phyloP scores from a whole-genome alignment of 2,888 invertebrate genomes.

The Iselma pallidipennis region DNA sequence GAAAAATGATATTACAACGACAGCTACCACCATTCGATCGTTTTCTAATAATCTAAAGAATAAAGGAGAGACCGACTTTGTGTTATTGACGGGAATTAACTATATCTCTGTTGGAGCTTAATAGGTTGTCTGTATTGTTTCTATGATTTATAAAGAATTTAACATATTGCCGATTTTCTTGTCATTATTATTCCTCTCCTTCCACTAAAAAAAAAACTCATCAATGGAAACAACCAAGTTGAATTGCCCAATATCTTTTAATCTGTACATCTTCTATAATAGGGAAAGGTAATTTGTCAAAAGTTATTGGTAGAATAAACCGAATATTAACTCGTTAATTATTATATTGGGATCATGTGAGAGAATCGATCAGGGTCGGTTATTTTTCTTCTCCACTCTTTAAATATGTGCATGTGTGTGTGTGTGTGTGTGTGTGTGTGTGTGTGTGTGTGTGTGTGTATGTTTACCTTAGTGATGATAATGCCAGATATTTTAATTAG shows the following conservation, averaged over 20 bases:
- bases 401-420: too few species aligned
- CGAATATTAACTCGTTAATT: slow-evolving; percentile 25
- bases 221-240: too few species aligned
- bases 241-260: neutral
- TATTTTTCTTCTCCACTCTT: slow-evolving; percentile 14
- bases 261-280: slow-evolving; percentile 11
- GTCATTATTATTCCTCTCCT: neutral
- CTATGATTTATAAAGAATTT: neutral
- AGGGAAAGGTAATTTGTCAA: slow-evolving; percentile 20
- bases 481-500: slow-evolving; percentile 34
- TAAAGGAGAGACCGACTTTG: neutral
- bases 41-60: neutral
- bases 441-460: neutral
- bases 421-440: neutral
- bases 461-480: slow-evolving; percentile 25
- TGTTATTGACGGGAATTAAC: too few species aligned
- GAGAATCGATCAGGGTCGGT: slow-evolving; percentile 18
- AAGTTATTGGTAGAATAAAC: slow-evolving; percentile 15
- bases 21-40: slow-evolving; percentile 9
- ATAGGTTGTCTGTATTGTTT: neutral
- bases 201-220: neutral
- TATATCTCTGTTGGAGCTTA: neutral
- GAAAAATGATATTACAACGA: slow-evolving; percentile 20
- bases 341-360: slow-evolving; percentile 13
- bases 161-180: neutral